These are phyloP conservation scores for Dicaeum eximium DNA, from an alignment of 2,113 vertebrate genomes.

Conservation along the genomic window DNA sequence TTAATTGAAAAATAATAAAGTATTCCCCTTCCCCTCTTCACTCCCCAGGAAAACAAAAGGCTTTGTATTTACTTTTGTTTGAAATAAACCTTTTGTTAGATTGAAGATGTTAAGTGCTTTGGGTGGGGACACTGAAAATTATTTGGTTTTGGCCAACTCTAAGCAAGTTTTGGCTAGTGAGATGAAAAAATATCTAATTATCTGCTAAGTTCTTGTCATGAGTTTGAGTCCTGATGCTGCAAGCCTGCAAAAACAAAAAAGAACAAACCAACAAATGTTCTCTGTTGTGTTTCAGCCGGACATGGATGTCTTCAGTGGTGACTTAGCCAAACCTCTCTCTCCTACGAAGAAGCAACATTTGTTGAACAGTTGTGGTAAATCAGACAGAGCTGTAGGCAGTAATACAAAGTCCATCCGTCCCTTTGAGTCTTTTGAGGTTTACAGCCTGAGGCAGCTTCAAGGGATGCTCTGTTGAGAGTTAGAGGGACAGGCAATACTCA, in stretches of 20 bases:
- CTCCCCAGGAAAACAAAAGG: constrained; percentile 34
- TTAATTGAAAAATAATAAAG: constrained; percentile 43
- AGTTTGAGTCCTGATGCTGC: background rate
- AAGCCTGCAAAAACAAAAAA: background rate
- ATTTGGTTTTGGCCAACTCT: background rate
- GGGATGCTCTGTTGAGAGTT: background rate
- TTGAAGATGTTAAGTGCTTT: background rate
- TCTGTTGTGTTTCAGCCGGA: background rate
- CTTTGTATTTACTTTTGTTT: constrained; percentile 36
- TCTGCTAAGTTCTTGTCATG: background rate
- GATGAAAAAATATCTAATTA: background rate
- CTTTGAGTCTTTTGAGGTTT: background rate
- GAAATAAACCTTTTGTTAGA: constrained; percentile 13
- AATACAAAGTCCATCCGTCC: background rate
- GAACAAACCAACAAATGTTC: background rate
- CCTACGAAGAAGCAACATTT: background rate
- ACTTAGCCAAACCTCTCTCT: background rate
- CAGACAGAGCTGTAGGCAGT: background rate
- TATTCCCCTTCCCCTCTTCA: constrained; percentile 17
- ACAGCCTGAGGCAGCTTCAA: background rate
- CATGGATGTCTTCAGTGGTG: background rate
- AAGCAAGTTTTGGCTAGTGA: background rate
- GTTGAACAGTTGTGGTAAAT: constrained; percentile 31
- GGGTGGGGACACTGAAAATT: background rate
- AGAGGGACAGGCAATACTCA: background rate